These are phyloP conservation scores for Drosophila eohydei DNA, from an alignment of 2,888 invertebrate genomes.

Conservation along the genomic window DNA sequence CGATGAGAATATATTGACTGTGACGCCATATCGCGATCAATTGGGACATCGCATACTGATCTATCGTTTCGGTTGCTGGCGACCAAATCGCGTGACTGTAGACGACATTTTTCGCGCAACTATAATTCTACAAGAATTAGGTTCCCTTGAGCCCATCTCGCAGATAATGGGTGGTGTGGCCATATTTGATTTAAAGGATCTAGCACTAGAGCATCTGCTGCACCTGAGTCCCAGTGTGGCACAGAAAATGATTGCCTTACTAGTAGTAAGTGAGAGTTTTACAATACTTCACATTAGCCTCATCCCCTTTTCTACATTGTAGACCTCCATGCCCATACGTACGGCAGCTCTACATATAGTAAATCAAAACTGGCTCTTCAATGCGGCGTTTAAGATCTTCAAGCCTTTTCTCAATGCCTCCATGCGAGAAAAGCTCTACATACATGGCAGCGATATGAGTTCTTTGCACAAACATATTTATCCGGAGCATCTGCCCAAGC, in stretches of 20 bases:
- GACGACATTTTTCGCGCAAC: conserved; percentile 91
- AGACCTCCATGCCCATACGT: conserved; percentile 91
- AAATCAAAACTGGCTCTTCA: conserved; percentile 93
- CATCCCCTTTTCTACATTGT: conserved; percentile 58
- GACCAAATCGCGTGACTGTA: conserved; percentile 88
- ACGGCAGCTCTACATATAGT: conserved; percentile 91
- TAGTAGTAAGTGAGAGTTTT: conserved; percentile 87
- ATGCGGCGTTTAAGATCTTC: conserved; percentile 91
- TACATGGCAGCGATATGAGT: conserved; percentile 89
- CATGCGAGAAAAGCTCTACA: conserved; percentile 87
- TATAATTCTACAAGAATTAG: conserved; percentile 89
- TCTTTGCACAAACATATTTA: conserved; percentile 91
- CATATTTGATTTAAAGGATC: conserved; percentile 90
- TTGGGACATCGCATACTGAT: conserved; percentile 89
- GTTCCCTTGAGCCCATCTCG: conserved; percentile 90
- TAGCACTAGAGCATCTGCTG: conserved; percentile 90
- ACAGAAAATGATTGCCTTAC: conserved; percentile 88
- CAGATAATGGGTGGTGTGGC: conserved; percentile 92
- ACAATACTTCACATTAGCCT: neutral
- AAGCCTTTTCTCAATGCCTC: conserved; percentile 90
- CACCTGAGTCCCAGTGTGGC: conserved; percentile 90
- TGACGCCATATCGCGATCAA: conserved; percentile 91
- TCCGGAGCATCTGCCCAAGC: conserved; percentile 89
- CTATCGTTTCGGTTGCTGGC: conserved; percentile 91
- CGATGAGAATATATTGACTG: conserved; percentile 89